Conservation (phyloP, 1,140 invertebrate species). For the Anoplophora glabripennis region DNA sequence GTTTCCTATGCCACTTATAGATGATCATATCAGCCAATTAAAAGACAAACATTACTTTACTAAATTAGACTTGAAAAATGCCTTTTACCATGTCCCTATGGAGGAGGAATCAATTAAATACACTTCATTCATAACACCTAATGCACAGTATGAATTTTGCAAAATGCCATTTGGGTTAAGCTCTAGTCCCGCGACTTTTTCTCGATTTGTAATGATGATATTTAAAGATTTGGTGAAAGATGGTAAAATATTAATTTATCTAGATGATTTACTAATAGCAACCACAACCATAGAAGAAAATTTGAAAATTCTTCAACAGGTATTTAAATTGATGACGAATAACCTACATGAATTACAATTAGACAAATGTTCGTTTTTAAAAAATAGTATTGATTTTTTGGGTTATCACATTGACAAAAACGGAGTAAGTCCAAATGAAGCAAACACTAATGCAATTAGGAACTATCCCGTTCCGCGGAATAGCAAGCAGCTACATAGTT, state of each 20-base stretch:
- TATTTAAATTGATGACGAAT: no score
- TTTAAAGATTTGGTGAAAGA: background rate
- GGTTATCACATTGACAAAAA: constrained; percentile 11
- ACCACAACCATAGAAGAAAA: background rate
- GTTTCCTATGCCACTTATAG: constrained; percentile 40
- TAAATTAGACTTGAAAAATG: constrained; percentile 32
- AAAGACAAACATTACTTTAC: constrained; percentile 34
- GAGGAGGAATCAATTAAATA: constrained; percentile 41
- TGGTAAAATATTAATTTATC: constrained; percentile 7
- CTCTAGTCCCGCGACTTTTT: constrained; percentile 7
- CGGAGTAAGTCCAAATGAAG: background rate
- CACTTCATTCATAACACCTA: constrained; percentile 35
- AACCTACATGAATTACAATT: background rate
- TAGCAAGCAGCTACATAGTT: constrained; percentile 15
- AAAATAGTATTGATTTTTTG: constrained; percentile 19
- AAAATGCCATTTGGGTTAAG: constrained; percentile 39
- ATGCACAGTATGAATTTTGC: constrained; percentile 39
- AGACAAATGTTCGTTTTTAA: constrained; percentile 19
- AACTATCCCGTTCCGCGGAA: constrained; percentile 8
- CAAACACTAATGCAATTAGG: background rate
- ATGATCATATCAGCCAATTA: constrained; percentile 42
- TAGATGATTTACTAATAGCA: constrained; percentile 27
- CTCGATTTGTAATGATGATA: constrained; percentile 2
- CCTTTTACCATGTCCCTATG: constrained; percentile 38
- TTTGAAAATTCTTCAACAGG: no score